Evolutionary conservation across 2,888 invertebrate genomes (phyloP), one percentile per base, ranked within the genome.

Genomic region (Trichopria drosophilae): DNA sequence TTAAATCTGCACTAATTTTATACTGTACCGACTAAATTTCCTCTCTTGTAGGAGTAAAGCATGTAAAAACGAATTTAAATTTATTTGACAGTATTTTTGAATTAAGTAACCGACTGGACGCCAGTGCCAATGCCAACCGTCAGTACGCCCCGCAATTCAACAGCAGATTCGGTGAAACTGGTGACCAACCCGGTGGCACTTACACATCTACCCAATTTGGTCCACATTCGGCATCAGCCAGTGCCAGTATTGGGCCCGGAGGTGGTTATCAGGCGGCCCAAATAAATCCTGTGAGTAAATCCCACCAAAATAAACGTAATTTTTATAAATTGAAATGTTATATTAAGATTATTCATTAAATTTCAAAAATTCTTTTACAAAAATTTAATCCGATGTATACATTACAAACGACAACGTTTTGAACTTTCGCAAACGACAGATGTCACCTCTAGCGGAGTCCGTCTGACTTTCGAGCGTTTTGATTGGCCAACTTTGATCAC

Each of bases 271-370:
- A 67, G 34, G 10, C 54, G n/a, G 72, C 61, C 9, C 47, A 53
- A 18, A 64, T 72, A 28, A 63, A 53, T 51, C 70, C 72, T 3
- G 72, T 72, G 55, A 65, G 66, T 53, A 39, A 22, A n/a, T n/a
- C n/a, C n/a, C n/a, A n/a, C n/a, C n/a, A n/a, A n/a, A n/a, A n/a
- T n/a, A n/a, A n/a, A n/a, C n/a, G n/a, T 22, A 40, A 22, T 23
- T 19, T 28, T 15, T 22, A 9, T 16, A 7, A 6, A 12, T 29
- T 13, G 16, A 22, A 10, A 46, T 6, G 15, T 19, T 6, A 15
- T 10, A 16, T 35, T 3, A 31, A 15, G 35, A 34, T 40, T 12
- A n/a, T 20, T 52, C n/a, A n/a, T 13, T 22, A 20, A 10, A 6
- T n/a, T n/a, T n/a, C n/a, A 31, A 42, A 37, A 22, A 15, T 26